phyloP scores from a whole-genome alignment of 2,888 invertebrate genomes.

The Drosophila mulleri region DNA sequence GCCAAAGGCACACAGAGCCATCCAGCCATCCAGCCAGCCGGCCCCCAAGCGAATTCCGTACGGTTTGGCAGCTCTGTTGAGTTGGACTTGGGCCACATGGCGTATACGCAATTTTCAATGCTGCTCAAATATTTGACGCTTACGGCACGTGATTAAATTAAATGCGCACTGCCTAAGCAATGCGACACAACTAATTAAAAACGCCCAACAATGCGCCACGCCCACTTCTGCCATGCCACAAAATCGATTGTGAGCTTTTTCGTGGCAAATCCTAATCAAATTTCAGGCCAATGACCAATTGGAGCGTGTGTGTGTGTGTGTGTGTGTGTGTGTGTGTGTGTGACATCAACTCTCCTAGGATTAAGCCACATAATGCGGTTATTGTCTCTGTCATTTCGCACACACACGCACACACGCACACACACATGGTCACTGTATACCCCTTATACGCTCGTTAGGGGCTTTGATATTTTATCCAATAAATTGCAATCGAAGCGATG shows the following conservation, averaged over 20 bases:
- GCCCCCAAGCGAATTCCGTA: conserved; percentile 14
- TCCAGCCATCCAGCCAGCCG: conserved; percentile 1
- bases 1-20: conserved; percentile 28
- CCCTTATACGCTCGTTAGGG: conserved; percentile 30
- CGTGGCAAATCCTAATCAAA: conserved; percentile 46
- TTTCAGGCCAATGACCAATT: conserved; percentile 57
- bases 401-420: background rate
- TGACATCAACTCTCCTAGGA: conserved; percentile 49
- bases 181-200: conserved; percentile 77
- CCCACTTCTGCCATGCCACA: background rate
- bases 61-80: conserved; percentile 28
- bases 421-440: background rate
- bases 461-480: conserved; percentile 64
- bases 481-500: conserved; percentile 60
- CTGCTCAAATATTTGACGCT: conserved; percentile 76
- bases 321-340: conserved; percentile 8
- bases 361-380: conserved; percentile 65
- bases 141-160: conserved; percentile 77
- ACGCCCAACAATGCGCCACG: conserved; percentile 59
- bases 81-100: conserved; percentile 54
- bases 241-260: conserved; percentile 47
- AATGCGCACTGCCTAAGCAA: conserved; percentile 59
- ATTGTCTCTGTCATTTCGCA: conserved; percentile 59
- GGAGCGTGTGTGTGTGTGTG: conserved; percentile 16
- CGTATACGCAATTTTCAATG: conserved; percentile 75